Percentiles rank a stretch among this genome's conserved stretches.
These are phyloP conservation scores for Volucella zonaria DNA, from an alignment of 2,888 invertebrate species.

Conservation along the genomic window DNA sequence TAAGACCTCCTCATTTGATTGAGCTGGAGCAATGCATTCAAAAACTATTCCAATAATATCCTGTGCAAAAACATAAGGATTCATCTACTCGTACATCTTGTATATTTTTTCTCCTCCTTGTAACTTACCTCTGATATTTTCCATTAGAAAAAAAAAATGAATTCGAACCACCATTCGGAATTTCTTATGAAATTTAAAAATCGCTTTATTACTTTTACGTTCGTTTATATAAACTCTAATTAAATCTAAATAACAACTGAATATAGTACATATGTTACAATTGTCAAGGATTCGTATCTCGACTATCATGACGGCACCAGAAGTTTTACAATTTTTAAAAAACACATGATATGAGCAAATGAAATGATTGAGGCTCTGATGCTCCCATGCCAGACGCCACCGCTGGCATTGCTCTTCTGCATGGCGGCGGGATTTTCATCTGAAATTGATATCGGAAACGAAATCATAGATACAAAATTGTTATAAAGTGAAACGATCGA, in stretches of 20 bases:
- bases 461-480: conserved; percentile 27
- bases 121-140: too few species aligned
- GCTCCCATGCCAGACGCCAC: conserved; percentile 45
- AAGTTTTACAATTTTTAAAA: conserved; percentile 48
- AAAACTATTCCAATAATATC: too few species aligned
- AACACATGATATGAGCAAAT: conserved; percentile 67
- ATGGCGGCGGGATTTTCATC: conserved; percentile 81
- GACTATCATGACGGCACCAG: conserved; percentile 68
- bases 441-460: conserved; percentile 52
- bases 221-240: conserved; percentile 71
- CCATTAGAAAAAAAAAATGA: not conserved
- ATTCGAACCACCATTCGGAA: not conserved
- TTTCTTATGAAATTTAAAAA: conserved; percentile 73
- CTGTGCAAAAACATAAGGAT: too few species aligned
- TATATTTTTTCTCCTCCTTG: too few species aligned
- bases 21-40: too few species aligned
- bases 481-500: conserved; percentile 19
- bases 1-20: too few species aligned
- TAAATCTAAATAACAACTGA: conserved; percentile 71
- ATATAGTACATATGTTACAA: conserved; percentile 73
- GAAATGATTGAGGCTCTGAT: conserved; percentile 38
- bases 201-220: conserved; percentile 63
- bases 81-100: too few species aligned
- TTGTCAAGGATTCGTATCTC: not conserved
- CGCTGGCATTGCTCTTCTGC: conserved; percentile 78